These are phyloP conservation scores for Bruchidius siliquastri DNA, from an alignment of 2,888 invertebrate species.

Conservation along the genomic window DNA sequence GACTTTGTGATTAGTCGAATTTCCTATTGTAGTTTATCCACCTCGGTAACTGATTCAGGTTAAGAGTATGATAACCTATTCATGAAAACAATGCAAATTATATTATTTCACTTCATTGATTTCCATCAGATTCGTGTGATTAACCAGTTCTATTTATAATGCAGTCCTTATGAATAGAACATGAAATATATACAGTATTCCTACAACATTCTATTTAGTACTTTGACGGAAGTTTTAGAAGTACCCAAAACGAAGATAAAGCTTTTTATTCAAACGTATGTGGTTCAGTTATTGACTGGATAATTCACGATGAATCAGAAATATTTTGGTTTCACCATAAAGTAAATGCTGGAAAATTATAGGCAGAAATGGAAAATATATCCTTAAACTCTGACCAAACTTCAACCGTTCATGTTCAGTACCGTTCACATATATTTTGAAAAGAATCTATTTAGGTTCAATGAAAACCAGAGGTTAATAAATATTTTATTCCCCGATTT, in stretches of 20 bases:
- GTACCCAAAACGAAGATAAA: too few relatives aligned
- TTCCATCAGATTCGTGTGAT: not conserved
- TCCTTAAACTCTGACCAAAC: not conserved
- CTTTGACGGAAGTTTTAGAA: too few relatives aligned
- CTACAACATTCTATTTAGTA: not conserved
- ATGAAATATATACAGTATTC: not conserved
- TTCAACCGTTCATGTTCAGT: not conserved
- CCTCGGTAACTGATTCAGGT: not conserved
- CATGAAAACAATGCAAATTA: not conserved
- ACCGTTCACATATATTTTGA: too few relatives aligned
- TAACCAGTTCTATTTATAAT: not conserved
- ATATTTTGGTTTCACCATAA: not conserved
- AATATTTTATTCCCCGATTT: not conserved
- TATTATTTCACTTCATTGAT: not conserved
- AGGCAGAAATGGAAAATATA: not conserved
- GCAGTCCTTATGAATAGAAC: not conserved
- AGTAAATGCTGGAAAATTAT: not conserved
- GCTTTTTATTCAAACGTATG: too few relatives aligned
- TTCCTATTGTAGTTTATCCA: conserved; percentile 29
- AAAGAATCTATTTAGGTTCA: too few relatives aligned
- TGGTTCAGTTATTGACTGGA: too few relatives aligned
- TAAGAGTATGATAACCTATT: not conserved
- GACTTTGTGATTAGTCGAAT: not conserved
- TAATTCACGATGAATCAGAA: not conserved
- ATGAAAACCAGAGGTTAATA: too few relatives aligned